Conservation (phyloP, 2,888 invertebrate genomes). For the Rhaphigaster nebulosa region DNA sequence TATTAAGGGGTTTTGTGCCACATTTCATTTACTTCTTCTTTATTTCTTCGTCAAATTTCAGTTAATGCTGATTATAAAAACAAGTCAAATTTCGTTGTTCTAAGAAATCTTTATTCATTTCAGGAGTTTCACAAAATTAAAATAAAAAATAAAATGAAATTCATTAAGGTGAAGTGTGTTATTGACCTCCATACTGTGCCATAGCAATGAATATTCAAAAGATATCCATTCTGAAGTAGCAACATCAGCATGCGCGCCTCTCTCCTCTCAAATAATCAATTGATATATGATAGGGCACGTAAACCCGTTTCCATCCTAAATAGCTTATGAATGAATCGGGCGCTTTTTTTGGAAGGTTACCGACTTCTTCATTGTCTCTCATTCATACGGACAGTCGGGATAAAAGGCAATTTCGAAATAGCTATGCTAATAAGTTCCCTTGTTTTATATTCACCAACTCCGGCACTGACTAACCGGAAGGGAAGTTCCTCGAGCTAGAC, state of each 20-base stretch:
- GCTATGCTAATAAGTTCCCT: slow-evolving; percentile 11
- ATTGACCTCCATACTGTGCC: background rate
- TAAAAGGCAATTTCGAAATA: slow-evolving; percentile 31
- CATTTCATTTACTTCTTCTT: no score
- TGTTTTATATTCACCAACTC: slow-evolving; percentile 21
- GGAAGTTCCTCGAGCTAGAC: slow-evolving; percentile 41
- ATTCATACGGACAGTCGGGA: background rate
- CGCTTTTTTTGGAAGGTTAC: background rate
- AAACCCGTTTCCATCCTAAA: background rate
- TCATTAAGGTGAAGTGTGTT: background rate
- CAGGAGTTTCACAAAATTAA: background rate
- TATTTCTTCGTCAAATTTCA: no score
- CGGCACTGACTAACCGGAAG: slow-evolving; percentile 41
- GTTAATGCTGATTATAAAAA: no score
- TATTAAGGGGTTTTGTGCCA: no score
- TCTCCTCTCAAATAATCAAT: background rate
- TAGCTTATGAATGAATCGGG: background rate
- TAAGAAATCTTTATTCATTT: background rate
- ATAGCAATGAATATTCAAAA: background rate
- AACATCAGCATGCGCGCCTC: background rate
- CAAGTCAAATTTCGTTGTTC: background rate
- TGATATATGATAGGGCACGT: background rate
- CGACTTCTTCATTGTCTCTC: background rate
- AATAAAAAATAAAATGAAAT: background rate
- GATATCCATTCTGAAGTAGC: background rate